These are phyloP conservation scores for Pollimyrus isidori DNA, from an alignment of 2,113 vertebrate genomes.

Conservation along the genomic window DNA sequence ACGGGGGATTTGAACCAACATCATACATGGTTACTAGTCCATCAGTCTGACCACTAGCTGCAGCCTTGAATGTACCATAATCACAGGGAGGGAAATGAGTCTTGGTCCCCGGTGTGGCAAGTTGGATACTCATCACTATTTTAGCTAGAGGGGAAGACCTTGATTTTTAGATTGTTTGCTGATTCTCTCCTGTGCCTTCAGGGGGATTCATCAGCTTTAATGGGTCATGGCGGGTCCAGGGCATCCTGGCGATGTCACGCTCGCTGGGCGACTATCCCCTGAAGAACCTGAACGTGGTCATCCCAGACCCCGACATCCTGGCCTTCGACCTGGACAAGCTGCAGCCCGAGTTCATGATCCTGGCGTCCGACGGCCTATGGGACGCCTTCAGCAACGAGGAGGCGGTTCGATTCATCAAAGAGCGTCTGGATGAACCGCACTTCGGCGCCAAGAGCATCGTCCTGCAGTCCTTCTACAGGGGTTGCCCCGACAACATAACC, in stretches of 20 bases:
- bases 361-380: conserved; percentile 95
- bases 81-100: background rate
- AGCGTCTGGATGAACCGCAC: conserved; percentile 90
- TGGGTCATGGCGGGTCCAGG: conserved; percentile 95
- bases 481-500: conserved; percentile 96
- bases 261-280: conserved; percentile 93
- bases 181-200: conserved; percentile 34
- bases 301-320: conserved; percentile 87
- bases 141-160: background rate
- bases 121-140: background rate
- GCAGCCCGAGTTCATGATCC: conserved; percentile 95
- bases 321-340: conserved; percentile 94
- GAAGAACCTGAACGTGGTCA: conserved; percentile 93
- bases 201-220: conserved; percentile 99
- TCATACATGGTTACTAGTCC: background rate
- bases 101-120: background rate
- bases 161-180: background rate
- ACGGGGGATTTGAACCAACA: background rate
- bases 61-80: background rate
- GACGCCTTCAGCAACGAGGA: conserved; percentile 98
- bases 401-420: conserved; percentile 89
- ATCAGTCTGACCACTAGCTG: background rate
- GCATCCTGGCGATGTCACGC: conserved; percentile 96
- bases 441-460: conserved; percentile 97
- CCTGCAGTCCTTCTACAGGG: conserved; percentile 94